phyloP scores from a whole-genome alignment of 1,140 invertebrate species.

The Mycetomoellerius zeteki region DNA sequence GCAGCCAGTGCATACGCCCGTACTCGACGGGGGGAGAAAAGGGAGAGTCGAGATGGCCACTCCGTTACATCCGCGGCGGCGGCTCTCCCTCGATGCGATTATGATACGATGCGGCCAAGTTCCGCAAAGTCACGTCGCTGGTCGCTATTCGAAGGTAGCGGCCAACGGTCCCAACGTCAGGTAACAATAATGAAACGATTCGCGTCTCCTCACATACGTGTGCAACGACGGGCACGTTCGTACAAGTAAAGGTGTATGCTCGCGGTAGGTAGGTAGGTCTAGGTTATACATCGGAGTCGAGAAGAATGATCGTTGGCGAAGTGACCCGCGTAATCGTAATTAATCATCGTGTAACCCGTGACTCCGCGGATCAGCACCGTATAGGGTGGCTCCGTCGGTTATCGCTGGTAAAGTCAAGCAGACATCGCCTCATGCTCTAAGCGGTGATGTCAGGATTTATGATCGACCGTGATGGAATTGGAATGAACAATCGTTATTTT shows the following conservation, averaged over 20 bases:
- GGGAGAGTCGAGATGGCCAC: conserved; percentile 18
- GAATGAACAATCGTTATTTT: conserved; percentile 59
- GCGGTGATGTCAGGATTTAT: conserved; percentile 60
- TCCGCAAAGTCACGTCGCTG: conserved; percentile 74
- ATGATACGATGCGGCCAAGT: conserved; percentile 66
- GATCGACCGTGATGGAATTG: conserved; percentile 56
- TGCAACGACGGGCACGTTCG: not conserved
- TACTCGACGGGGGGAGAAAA: not conserved
- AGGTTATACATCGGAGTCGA: conserved; percentile 2
- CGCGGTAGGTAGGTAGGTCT: conserved; percentile 27
- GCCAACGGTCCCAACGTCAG: conserved; percentile 3
- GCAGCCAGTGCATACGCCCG: conserved; percentile 55
- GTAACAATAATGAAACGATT: conserved; percentile 61
- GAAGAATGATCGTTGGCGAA: conserved; percentile 70
- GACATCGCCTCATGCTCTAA: conserved; percentile 3
- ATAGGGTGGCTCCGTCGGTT: conserved; percentile 42
- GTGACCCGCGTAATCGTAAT: conserved; percentile 80
- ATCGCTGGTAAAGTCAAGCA: not conserved
- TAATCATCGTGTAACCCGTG: conserved; percentile 74
- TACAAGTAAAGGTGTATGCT: not conserved
- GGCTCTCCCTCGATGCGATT: conserved; percentile 71
- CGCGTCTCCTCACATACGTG: conserved; percentile 1
- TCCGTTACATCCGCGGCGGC: conserved; percentile 59
- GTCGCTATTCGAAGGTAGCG: conserved; percentile 62
- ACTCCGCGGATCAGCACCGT: conserved; percentile 52